A percentile compares a stretch with the other conserved stretches of the same genome.
Conservation (phyloP, 1,140 invertebrate species). For the Charaxes varanes region DNA sequence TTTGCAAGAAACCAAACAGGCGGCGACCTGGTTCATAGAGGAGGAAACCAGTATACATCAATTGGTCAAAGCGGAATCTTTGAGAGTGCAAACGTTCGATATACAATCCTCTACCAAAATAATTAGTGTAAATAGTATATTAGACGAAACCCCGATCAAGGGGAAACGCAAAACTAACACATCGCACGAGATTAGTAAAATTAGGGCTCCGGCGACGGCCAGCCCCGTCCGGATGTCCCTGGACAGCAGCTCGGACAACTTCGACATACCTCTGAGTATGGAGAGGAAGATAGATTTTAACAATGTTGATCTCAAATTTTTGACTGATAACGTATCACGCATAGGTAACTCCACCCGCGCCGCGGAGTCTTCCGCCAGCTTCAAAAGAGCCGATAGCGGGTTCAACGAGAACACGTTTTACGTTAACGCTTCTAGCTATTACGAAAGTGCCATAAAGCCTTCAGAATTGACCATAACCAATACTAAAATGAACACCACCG, state of each 20-base stretch:
- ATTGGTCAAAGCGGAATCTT: conserved; percentile 33
- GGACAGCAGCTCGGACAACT: conserved; percentile 62
- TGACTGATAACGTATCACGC: conserved; percentile 51
- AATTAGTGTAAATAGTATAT: conserved; percentile 24
- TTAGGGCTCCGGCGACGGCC: conserved; percentile 28
- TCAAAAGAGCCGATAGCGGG: conserved; percentile 66
- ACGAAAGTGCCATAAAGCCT: conserved; percentile 67
- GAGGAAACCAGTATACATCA: conserved; percentile 43
- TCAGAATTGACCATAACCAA: conserved; percentile 63
- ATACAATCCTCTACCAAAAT: conserved; percentile 46
- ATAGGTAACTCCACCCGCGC: conserved; percentile 34
- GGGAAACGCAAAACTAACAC: conserved; percentile 43
- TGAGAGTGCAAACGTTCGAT: conserved; percentile 24
- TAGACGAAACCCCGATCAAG: conserved; percentile 57
- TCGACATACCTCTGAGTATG: conserved; percentile 44
- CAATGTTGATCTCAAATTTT: conserved; percentile 65
- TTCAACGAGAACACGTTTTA: conserved; percentile 65
- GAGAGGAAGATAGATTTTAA: conserved; percentile 66
- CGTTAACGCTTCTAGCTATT: conserved; percentile 59
- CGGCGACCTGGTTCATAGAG: conserved; percentile 41
- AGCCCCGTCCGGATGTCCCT: conserved; percentile 61
- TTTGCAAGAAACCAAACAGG: conserved; percentile 21
- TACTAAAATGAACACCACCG: conserved; percentile 37
- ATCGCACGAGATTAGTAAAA: conserved; percentile 62
- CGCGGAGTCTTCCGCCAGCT: conserved; percentile 42